Percentiles rank a stretch among this genome's conserved stretches.
These are phyloP conservation scores for Neomorphus geoffroyi DNA, from an alignment of 2,797 vertebrate genomes.

Conservation along the genomic window DNA sequence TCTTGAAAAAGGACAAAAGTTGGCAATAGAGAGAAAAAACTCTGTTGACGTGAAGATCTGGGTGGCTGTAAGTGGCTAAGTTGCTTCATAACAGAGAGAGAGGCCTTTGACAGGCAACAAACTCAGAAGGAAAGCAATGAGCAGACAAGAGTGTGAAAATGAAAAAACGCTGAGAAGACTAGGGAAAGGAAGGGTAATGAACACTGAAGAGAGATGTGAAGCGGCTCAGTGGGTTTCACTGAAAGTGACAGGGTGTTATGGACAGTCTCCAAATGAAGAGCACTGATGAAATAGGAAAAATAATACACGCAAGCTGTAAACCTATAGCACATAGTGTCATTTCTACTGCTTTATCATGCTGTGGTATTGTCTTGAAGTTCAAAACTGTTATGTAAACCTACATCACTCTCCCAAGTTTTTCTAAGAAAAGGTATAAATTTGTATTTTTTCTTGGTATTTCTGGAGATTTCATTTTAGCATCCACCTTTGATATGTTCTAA, in stretches of 20 bases:
- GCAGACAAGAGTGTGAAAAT: fast-evolving
- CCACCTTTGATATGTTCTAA: background rate
- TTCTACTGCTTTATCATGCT: background rate
- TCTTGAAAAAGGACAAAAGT: background rate
- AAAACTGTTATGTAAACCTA: background rate
- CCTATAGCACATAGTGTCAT: background rate
- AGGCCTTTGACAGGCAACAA: background rate
- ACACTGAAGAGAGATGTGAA: background rate
- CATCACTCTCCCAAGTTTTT: background rate
- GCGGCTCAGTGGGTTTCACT: background rate
- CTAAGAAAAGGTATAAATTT: background rate
- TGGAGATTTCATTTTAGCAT: background rate
- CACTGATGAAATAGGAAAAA: background rate
- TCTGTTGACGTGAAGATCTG: background rate
- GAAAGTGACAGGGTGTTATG: background rate
- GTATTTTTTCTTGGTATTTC: background rate
- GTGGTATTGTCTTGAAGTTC: background rate
- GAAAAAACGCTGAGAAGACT: background rate
- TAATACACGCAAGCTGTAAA: background rate
- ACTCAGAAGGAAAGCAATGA: background rate
- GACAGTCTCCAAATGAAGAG: background rate
- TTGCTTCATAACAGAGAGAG: background rate
- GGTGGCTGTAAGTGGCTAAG: background rate
- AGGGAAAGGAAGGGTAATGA: background rate
- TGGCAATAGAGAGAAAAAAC: background rate